These are phyloP conservation scores for Hoplostethus atlanticus DNA, from an alignment of 2,797 vertebrate species.

Conservation along the genomic window DNA sequence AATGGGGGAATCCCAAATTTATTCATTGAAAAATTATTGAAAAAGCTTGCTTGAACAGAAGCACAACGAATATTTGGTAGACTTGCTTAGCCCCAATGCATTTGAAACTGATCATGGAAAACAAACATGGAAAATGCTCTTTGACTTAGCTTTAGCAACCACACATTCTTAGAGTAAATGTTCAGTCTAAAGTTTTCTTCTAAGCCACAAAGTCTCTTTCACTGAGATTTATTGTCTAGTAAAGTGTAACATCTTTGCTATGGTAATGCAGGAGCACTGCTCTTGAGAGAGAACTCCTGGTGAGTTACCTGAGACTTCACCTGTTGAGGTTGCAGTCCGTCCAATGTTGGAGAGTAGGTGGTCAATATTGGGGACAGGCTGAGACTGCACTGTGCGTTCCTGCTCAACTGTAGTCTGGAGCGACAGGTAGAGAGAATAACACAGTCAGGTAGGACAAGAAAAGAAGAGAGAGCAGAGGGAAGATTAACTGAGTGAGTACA, in stretches of 20 bases:
- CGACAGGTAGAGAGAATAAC: constrained; percentile 78
- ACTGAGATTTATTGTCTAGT: constrained; percentile 8
- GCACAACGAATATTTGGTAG: constrained; percentile 58
- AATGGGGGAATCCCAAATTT: constrained; percentile 32
- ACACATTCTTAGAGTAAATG: constrained; percentile 37
- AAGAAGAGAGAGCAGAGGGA: not conserved
- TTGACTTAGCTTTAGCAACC: constrained; percentile 45
- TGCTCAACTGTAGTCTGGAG: constrained; percentile 93
- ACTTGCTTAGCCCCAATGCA: constrained; percentile 56
- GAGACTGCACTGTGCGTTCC: constrained; percentile 95
- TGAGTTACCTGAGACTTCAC: constrained; percentile 97
- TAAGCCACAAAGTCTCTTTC: constrained; percentile 24
- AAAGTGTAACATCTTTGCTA: constrained; percentile 22
- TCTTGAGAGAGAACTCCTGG: constrained; percentile 54
- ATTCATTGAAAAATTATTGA: constrained; percentile 70
- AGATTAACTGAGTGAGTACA: not conserved
- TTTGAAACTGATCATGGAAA: constrained; percentile 48
- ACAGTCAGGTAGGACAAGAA: constrained; percentile 4
- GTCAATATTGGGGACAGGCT: constrained; percentile 99
- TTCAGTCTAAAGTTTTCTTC: constrained; percentile 19
- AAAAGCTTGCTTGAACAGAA: constrained; percentile 72
- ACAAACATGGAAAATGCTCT: constrained; percentile 45
- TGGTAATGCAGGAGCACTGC: constrained; percentile 8
- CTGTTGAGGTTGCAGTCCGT: constrained; percentile 90
- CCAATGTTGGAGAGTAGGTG: constrained; percentile 99